Conservation (phyloP, 2,888 invertebrate species). For the Archips crataeganus region DNA sequence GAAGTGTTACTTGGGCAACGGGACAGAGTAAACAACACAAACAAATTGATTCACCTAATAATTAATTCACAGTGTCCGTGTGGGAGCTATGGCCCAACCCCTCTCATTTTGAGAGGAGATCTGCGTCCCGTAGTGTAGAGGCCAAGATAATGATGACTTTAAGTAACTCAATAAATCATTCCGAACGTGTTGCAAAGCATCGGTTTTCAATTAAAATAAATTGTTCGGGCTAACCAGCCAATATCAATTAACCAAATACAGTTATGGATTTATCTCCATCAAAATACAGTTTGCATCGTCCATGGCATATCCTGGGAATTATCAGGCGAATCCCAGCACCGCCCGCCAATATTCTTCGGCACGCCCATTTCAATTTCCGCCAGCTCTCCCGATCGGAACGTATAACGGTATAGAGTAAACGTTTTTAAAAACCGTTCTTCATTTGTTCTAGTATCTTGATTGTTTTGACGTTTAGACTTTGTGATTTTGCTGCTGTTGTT, state of each 20-base stretch:
- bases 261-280: neutral
- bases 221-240: neutral
- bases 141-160: too few species aligned
- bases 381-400: conserved; percentile 14
- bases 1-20: too few species aligned
- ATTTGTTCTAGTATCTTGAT: conserved; percentile 21
- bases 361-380: conserved; percentile 41
- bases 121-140: too few species aligned
- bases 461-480: conserved; percentile 33
- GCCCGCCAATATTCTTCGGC: conserved; percentile 40
- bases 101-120: too few species aligned
- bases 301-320: conserved; percentile 37
- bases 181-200: too few species aligned
- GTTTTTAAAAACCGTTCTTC: conserved; percentile 25
- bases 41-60: too few species aligned
- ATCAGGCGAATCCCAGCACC: conserved; percentile 14
- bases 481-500: neutral
- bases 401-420: conserved; percentile 12
- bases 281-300: conserved; percentile 19
- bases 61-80: too few species aligned
- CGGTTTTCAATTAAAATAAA: too few species aligned
- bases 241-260: neutral
- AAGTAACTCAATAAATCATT: too few species aligned
- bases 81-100: too few species aligned
- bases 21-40: too few species aligned